Evolutionary conservation across 2,888 invertebrate species (phyloP), one percentile per base, ranked within the genome.

Genomic region (Heterodera filipjevi): DNA sequence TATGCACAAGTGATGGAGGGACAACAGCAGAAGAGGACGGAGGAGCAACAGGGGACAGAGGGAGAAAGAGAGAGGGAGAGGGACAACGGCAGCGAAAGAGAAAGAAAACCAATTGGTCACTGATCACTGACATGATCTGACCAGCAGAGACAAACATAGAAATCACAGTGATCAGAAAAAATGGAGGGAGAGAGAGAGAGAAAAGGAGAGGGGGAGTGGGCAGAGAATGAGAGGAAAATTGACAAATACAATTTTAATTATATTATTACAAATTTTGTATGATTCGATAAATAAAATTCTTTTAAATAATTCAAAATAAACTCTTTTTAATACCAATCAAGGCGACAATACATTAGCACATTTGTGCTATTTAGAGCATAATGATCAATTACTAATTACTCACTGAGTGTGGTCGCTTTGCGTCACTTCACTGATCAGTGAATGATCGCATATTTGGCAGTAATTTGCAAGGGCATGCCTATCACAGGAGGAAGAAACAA

Each of bases 361-460:
- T 27, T 59, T 59, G n/a, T 59, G 59, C 59, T 59, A 59, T 59
- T 59, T 59, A 59, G 59, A n/a, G 59, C 59, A 59, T 59, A 59
- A 49, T 49, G 16, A 49, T 49, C 19, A 49, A 49, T 49, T 49
- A 44, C 44, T 19, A 59, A 59, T 59, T 59, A 12, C 27, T 22
- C n/a, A 59, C 8, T 27, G 27, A 27, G 6, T 5, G 27, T n/a
- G 1, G n/a, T 27, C 12, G n/a, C 6, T 10, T 59, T n/a, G 22
- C 22, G 10, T n/a, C 59, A 27, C 59, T 59, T 59, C 59, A 8
- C 59, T 59, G 59, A 59, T 59, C 59, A 59, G 27, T 59, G 27
- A 59, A 2, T 59, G 59, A 2, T 59, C 59, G 27, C 59, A 59
- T 6, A 5, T 39, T 39, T 39, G 12, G 39, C 2, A 10, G n/a